Percentiles rank a stretch among this genome's conserved stretches.
phyloP scores from a whole-genome alignment of 1,140 invertebrate genomes.

The Aphis gossypii region DNA sequence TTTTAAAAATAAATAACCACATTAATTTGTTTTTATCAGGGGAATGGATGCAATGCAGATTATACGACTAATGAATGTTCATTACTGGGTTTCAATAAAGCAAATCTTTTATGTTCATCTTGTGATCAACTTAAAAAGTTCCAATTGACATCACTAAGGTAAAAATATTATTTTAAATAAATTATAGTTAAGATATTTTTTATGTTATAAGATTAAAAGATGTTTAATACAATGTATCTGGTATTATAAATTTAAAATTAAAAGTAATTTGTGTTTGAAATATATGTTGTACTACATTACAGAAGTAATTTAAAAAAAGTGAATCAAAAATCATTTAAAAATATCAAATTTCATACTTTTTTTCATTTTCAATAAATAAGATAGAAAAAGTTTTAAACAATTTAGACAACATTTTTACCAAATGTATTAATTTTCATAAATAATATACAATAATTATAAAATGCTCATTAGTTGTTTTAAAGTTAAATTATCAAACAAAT shows the following conservation, averaged over 20 bases:
- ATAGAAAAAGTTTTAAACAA: too few species aligned
- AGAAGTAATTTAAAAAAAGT: too few species aligned
- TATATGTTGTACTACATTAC: too few species aligned
- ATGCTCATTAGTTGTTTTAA: background rate
- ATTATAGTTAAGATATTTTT: background rate
- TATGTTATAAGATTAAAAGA: background rate
- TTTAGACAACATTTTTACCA: too few species aligned
- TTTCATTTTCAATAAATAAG: too few species aligned
- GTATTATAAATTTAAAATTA: background rate
- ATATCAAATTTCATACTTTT: too few species aligned
- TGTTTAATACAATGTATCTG: background rate
- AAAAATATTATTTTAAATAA: slow-evolving; percentile 61
- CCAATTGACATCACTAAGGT: slow-evolving; percentile 74
- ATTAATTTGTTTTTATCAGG: slow-evolving; percentile 14
- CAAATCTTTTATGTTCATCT: slow-evolving; percentile 85
- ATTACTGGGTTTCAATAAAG: slow-evolving; percentile 84
- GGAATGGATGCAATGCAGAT: slow-evolving; percentile 64
- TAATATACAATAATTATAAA: background rate
- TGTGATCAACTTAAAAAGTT: slow-evolving; percentile 85
- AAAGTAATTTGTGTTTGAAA: too few species aligned
- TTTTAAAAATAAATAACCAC: background rate
- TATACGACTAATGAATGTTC: slow-evolving; percentile 84
- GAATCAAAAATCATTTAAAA: too few species aligned
- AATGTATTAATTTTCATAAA: background rate
- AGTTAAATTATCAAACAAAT: background rate